A percentile compares a stretch with the other conserved stretches of the same genome.
Conservation (phyloP, 2,888 invertebrate species). For the Ophraella communa region DNA sequence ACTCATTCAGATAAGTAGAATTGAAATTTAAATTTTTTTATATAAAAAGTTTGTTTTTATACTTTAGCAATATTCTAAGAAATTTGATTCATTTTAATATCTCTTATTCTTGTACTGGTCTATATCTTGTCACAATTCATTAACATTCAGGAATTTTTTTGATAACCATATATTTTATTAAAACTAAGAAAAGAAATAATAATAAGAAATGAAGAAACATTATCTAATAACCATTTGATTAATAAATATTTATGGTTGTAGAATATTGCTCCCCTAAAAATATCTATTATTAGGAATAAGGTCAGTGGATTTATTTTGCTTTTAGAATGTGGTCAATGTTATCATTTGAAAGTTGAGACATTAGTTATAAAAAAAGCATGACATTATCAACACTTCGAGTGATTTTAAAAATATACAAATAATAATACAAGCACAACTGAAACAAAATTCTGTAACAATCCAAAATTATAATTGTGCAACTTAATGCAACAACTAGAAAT, state of each 20-base stretch:
- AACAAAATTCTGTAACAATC: neutral
- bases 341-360: too few relatives aligned
- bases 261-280: constrained; percentile 6
- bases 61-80: neutral
- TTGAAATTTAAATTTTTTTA: too few relatives aligned
- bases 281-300: constrained; percentile 14
- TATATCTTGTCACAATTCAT: neutral
- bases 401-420: too few relatives aligned
- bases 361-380: neutral
- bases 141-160: too few relatives aligned
- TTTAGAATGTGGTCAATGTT: constrained; percentile 7
- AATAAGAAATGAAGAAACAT: neutral
- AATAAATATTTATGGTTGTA: neutral
- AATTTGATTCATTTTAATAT: neutral
- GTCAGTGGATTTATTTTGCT: constrained; percentile 15
- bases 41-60: neutral
- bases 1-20: too few relatives aligned
- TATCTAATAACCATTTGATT: neutral
- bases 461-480: neutral
- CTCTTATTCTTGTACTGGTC: neutral
- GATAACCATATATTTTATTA: neutral
- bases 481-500: neutral
- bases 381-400: too few relatives aligned
- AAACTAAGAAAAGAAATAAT: neutral
- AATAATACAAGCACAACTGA: too few relatives aligned